A percentile compares a stretch with the other conserved stretches of the same genome.
These are phyloP conservation scores for Pantelozetes paolii DNA, from an alignment of 2,888 invertebrate species.

Conservation along the genomic window DNA sequence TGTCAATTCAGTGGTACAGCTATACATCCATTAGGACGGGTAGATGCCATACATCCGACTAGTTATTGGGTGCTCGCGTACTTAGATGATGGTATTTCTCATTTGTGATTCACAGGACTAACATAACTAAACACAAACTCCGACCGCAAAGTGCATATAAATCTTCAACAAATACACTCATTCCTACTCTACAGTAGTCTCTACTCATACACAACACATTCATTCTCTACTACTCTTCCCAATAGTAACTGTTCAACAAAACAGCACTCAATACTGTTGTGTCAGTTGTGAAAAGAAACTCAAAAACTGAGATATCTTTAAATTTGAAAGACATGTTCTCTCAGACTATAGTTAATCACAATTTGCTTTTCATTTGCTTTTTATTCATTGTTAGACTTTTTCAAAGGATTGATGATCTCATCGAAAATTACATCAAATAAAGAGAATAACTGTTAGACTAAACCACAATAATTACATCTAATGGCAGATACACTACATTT, in stretches of 20 bases:
- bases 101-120: constrained; percentile 25
- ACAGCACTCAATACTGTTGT: not conserved
- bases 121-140: not conserved
- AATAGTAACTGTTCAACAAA: not conserved
- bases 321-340: not conserved
- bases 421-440: constrained; percentile 13
- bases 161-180: constrained; percentile 8
- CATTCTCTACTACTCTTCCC: not conserved
- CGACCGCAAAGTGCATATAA: constrained; percentile 33
- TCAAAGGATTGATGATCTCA: not conserved
- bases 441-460: constrained; percentile 5
- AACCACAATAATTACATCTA: constrained; percentile 18
- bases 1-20: not conserved
- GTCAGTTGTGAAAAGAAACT: not conserved
- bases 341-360: not conserved
- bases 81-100: not conserved
- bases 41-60: not conserved
- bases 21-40: constrained; percentile 9
- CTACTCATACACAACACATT: not conserved
- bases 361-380: constrained; percentile 8
- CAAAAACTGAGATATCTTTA: not conserved
- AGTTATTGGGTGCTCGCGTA: not conserved
- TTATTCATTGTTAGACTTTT: not conserved
- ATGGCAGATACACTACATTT: constrained; percentile 11
- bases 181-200: not conserved